Evolutionary conservation across 2,888 invertebrate genomes (phyloP), one percentile per base, ranked within the genome.

Genomic region (Tanytarsus gracilentus): DNA sequence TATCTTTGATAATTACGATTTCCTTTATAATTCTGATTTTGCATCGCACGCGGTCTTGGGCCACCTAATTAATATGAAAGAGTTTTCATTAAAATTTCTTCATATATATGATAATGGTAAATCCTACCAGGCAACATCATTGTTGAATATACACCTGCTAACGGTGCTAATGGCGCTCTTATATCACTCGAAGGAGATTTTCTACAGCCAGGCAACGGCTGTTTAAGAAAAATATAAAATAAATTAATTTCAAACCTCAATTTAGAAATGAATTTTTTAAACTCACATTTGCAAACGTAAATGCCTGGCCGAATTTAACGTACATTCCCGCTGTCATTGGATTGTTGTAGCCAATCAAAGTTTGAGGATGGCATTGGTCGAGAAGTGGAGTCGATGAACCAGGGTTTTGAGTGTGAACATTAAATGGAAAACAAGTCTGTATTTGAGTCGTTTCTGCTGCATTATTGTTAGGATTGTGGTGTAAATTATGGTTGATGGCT

Each of bases 331-430:
- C 62, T 72, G 75, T 40, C 58, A 58, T 58, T 71, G 70, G 8
- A 73, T 72, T 62, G 72, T 78, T 63, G 72, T 77, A 67, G 73
- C 80, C 68, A 73, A 80, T 64, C 71, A 74, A 65, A 71, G 77
- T 21, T 72, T 75, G 65, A 64, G 73, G 14, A 71, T 48, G 50
- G 14, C 50, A 60, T 16, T 30, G 33, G 23, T 50, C 50, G 2
- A 60, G 18, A 1, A 50, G 26, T 26, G 50, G 33, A 16, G 49
- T 29, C 5, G 60, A 50, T 11, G 60, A 23, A 7, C 60, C 60
- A 26, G 60, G 16, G 14, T 44, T 48, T 18, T 58, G 44, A 3
- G 58, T 33, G 25, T 58, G 48, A 7, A 58, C 58, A 25, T 60
- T 60, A 39, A 60, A 60, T 16, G 60, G 60, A 29, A 60, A 60